phyloP scores from a whole-genome alignment of 2,888 invertebrate genomes.

The Cryptophagus acutangulus region DNA sequence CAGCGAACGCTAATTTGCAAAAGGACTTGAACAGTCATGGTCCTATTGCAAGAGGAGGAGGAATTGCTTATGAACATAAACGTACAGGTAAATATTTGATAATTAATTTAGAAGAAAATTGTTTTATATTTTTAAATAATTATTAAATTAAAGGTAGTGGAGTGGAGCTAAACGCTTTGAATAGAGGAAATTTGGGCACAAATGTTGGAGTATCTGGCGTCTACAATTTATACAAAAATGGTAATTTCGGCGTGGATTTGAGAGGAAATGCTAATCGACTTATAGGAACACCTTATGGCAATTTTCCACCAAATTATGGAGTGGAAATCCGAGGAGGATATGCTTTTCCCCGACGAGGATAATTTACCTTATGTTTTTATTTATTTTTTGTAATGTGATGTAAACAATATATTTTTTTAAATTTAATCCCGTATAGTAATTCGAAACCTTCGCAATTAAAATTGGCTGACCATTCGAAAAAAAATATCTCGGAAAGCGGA shows the following conservation, averaged over 20 bases:
- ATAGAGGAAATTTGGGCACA: constrained; percentile 1
- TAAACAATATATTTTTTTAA: no score
- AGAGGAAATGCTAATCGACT: constrained; percentile 6
- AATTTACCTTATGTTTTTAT: no score
- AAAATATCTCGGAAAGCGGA: no score
- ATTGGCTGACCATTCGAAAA: no score
- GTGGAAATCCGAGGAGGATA: constrained; percentile 10
- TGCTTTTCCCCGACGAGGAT: constrained; percentile 5
- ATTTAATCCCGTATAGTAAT: no score
- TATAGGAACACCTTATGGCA: constrained; percentile 4
- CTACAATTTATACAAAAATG: constrained; percentile 8
- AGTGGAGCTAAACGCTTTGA: background rate
- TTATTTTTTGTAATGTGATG: no score
- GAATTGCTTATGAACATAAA: constrained; percentile 3
- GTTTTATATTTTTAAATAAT: no score
- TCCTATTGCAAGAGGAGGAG: constrained; percentile 3
- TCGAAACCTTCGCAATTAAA: no score
- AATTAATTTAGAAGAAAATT: no score
- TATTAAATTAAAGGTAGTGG: no score
- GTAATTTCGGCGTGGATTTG: constrained; percentile 8
- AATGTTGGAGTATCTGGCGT: constrained; percentile 5
- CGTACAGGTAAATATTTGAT: constrained; percentile 8
- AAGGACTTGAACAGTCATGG: constrained; percentile 9
- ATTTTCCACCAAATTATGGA: constrained; percentile 5
- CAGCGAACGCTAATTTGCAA: constrained; percentile 2